Percentiles rank a stretch among this genome's conserved stretches.
phyloP scores from a whole-genome alignment of 2,113 vertebrate species.

The Scomber colias region DNA sequence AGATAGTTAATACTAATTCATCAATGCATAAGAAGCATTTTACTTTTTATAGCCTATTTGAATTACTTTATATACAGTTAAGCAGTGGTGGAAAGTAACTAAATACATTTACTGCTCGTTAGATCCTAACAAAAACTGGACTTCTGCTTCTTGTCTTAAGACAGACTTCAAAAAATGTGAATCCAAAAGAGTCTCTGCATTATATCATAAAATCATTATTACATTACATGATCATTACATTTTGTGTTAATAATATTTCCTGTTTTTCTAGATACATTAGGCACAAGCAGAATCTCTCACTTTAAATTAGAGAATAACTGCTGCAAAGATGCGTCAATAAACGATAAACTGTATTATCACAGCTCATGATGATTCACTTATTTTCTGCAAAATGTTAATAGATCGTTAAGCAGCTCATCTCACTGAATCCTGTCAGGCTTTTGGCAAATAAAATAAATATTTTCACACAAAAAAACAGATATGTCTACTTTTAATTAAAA shows the following conservation, averaged over 20 bases:
- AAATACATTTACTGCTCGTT: no score
- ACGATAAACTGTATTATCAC: not conserved
- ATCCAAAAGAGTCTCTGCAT: no score
- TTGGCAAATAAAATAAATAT: slow-evolving; percentile 10
- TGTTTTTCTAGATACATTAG: slow-evolving; percentile 1
- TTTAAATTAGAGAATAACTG: not conserved
- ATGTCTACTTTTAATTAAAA: slow-evolving; percentile 3
- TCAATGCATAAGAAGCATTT: not conserved
- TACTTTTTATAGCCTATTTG: not conserved
- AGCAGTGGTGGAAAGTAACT: no score
- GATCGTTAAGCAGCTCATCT: not conserved
- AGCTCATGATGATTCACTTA: not conserved
- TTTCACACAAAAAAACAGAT: slow-evolving; percentile 12
- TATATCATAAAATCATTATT: no score
- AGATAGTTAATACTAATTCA: not conserved
- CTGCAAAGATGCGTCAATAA: not conserved
- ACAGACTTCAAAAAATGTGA: no score
- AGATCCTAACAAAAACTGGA: no score
- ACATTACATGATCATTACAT: no score
- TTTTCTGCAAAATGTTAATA: slow-evolving; percentile 15
- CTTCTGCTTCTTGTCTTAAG: no score
- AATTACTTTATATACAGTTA: no score
- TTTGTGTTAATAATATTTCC: slow-evolving; percentile 4
- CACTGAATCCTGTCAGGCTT: not conserved
- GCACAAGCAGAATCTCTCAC: not conserved